Base-by-base conservation (phyloP, 2,888 invertebrate species). In the Chaitophorus viminalis region DNA sequence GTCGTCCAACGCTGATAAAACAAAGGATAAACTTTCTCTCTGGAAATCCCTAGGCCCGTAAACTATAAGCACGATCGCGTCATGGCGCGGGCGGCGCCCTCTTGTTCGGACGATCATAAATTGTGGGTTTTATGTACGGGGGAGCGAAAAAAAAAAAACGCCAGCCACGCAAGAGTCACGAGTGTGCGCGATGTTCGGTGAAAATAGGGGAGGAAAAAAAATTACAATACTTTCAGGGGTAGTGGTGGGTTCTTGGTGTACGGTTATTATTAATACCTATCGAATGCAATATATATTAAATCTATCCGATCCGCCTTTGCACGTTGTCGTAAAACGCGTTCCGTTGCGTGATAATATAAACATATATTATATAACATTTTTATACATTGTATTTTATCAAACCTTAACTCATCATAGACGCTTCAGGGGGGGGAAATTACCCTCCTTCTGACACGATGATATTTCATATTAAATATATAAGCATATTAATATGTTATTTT, bases 11-110 rank as follows among this genome's bases (percentile, higher is more conserved):
- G 9, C 25, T 31, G 31, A 75, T 84, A 76, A 76, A 84, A 84
- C 84, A 76, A 76, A 76, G 46, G 75, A 84, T 84, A 84, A 84
- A 76, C 75, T 65, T 25, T 74, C 36, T 36, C 74, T 14, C 82
- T 14, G 9, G 39, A 83, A 83, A 75, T 83, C 83, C 74, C 60
- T 11, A 18, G 74, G 18, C 29, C 83, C 29, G 21, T n/a, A 74
- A 54, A 74, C 54, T 33, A 72, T 72, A 54, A 18, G 29, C 39
- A 36, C n/a, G 18, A 17, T 3, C 39, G 39, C 33, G 25, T 31
- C 18, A 11, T 18, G 25, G 29, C n/a, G 11, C n/a, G n/a, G n/a
- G n/a, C 17, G 3, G n/a, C 29, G n/a, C 46, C 9, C 25, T 39
- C 9, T 54, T 17, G 21, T 46, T 68, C 46, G 25, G 72, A 8